Evolutionary conservation across 2,113 vertebrate genomes (phyloP).

Genomic region (Bubo blakistoni): DNA sequence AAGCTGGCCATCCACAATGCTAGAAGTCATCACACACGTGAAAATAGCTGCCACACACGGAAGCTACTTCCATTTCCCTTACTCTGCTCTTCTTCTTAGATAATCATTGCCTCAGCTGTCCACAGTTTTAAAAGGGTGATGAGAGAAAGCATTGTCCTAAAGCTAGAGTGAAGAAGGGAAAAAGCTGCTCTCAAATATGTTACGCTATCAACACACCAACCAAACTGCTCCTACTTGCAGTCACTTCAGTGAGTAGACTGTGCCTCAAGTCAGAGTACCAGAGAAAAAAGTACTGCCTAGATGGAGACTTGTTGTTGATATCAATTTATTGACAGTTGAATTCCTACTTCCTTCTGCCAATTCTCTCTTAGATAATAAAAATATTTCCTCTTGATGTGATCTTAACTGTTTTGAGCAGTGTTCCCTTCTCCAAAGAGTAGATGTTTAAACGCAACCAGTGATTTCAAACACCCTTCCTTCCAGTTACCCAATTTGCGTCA

Average conservation of each 20-base stretch:
- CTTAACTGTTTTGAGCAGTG: background rate
- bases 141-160: background rate
- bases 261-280: background rate
- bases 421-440: background rate
- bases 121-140: background rate
- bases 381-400: background rate
- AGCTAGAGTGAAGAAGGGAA: background rate
- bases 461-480: background rate
- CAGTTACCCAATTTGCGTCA: background rate
- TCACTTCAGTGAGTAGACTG: background rate
- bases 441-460: background rate
- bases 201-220: background rate
- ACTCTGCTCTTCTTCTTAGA: background rate
- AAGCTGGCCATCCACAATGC: background rate
- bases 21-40: background rate
- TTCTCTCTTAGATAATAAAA: background rate
- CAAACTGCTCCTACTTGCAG: background rate
- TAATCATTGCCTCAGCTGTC: background rate
- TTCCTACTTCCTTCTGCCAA: background rate
- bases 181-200: background rate
- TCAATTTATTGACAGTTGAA: background rate
- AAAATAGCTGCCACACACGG: background rate
- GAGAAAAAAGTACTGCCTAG: background rate
- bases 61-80: background rate
- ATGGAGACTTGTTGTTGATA: background rate